A percentile compares a stretch with the other conserved stretches of the same genome.
phyloP scores from a whole-genome alignment of 2,888 invertebrate genomes.

The Hirtodrosophila histrioides region DNA sequence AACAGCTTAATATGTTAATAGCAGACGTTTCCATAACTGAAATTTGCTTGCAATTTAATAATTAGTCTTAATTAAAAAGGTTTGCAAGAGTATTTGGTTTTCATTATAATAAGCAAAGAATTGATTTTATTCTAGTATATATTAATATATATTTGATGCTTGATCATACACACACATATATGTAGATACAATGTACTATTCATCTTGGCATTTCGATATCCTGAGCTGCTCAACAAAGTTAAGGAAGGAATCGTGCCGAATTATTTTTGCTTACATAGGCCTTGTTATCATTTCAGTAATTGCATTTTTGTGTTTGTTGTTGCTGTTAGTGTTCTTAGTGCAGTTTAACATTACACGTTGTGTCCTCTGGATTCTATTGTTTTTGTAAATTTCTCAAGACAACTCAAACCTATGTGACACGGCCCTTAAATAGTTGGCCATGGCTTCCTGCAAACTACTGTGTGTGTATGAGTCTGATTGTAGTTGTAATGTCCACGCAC shows the following conservation, averaged over 20 bases:
- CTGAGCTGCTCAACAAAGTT: constrained; percentile 33
- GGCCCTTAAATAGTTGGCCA: constrained; percentile 59
- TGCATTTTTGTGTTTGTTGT: constrained; percentile 78
- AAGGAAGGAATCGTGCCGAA: constrained; percentile 44
- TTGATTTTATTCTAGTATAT: constrained; percentile 24
- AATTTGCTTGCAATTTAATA: no score
- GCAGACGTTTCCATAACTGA: no score
- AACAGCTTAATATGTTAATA: no score
- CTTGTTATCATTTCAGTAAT: constrained; percentile 79
- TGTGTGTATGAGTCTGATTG: constrained; percentile 35
- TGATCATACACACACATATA: constrained; percentile 18
- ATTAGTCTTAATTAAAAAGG: background rate
- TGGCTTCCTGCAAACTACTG: constrained; percentile 26
- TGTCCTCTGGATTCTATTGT: constrained; percentile 64
- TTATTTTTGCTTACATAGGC: constrained; percentile 66
- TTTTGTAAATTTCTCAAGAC: constrained; percentile 74
- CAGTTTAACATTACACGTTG: constrained; percentile 50
- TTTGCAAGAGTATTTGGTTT: constrained; percentile 25
- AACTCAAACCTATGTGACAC: constrained; percentile 61
- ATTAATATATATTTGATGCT: constrained; percentile 68
- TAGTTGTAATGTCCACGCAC: constrained; percentile 7
- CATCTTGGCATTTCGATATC: constrained; percentile 44
- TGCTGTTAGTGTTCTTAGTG: constrained; percentile 46
- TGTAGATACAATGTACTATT: background rate
- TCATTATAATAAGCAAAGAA: background rate